Percentiles rank a stretch among this genome's conserved stretches.
Conservation (phyloP, 2,113 vertebrate species). For the Tenebrosternarchus preto region DNA sequence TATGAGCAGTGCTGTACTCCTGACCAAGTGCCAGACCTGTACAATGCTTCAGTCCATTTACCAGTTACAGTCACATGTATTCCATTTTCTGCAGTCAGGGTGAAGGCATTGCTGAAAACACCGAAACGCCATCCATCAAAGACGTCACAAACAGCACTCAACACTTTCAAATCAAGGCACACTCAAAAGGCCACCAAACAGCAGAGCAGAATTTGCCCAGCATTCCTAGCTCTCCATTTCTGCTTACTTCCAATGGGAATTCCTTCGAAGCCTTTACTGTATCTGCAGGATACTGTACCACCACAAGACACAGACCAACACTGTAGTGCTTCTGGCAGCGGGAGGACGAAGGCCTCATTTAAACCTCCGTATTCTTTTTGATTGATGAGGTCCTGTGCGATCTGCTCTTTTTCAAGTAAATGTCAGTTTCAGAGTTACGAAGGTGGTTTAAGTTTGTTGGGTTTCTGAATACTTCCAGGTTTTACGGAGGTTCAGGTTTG, state of each 20-base stretch:
- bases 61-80: background rate
- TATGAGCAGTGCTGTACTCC: background rate
- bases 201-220: background rate
- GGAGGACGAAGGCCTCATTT: background rate
- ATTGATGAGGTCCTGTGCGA: background rate
- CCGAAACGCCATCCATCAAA: background rate
- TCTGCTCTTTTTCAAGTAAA: background rate
- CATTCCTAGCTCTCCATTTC: background rate
- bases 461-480: background rate
- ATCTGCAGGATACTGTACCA: too few species aligned
- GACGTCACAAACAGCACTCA: slow-evolving; percentile 24
- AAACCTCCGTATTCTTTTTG: background rate
- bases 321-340: too few species aligned
- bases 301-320: too few species aligned
- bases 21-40: background rate
- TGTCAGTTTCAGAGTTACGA: background rate
- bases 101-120: slow-evolving; percentile 43
- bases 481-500: slow-evolving; percentile 21
- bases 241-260: background rate
- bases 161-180: slow-evolving; percentile 22
- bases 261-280: background rate
- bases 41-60: background rate
- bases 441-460: background rate
- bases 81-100: slow-evolving; percentile 7
- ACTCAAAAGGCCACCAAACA: slow-evolving; percentile 54